Conservation (phyloP, 35 echinoderm and acorn worm species). For the Ophioderma brevispina region DNA sequence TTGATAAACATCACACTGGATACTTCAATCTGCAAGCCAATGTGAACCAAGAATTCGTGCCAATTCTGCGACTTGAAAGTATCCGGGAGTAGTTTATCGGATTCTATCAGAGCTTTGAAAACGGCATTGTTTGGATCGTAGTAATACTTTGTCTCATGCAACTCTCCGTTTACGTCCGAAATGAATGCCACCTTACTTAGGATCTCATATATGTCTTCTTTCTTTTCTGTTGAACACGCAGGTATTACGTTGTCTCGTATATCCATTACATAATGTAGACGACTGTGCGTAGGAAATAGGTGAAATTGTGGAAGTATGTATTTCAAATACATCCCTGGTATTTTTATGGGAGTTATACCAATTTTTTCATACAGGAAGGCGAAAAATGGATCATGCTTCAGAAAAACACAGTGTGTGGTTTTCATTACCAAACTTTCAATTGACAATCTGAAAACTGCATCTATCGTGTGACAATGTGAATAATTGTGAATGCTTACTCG, state of each 20-base stretch:
- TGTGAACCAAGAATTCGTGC: not conserved
- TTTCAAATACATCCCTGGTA: not conserved
- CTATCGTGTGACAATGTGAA: too few relatives aligned
- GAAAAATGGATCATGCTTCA: not conserved
- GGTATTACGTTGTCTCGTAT: not conserved
- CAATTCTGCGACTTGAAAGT: not conserved
- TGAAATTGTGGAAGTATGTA: constrained; percentile 20
- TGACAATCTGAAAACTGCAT: too few relatives aligned
- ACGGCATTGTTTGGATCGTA: not conserved
- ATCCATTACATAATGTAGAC: not conserved
- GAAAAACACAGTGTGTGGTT: too few relatives aligned
- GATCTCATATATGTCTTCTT: not conserved
- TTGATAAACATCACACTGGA: not conserved
- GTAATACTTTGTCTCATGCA: not conserved
- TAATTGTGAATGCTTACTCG: too few relatives aligned
- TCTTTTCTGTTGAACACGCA: not conserved
- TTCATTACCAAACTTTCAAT: too few relatives aligned
- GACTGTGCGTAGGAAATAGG: not conserved
- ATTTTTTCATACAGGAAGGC: not conserved
- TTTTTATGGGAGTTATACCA: not conserved
- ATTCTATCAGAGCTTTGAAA: not conserved
- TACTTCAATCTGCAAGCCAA: not conserved
- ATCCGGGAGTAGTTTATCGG: not conserved
- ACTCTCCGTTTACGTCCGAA: not conserved
- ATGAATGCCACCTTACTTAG: constrained; percentile 10